phyloP scores from a whole-genome alignment of 1,140 invertebrate genomes.

The Sycophaga agraensis region DNA sequence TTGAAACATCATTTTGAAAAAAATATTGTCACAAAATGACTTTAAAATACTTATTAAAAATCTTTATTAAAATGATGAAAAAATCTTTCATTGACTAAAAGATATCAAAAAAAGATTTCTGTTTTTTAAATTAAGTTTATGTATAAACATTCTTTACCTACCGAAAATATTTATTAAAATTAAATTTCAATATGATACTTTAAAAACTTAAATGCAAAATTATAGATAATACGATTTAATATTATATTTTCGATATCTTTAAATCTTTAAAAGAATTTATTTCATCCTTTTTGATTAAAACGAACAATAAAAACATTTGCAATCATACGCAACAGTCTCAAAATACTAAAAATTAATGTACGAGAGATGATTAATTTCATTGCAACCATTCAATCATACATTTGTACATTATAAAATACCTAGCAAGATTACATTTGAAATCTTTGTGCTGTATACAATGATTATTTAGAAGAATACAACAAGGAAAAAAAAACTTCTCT shows the following conservation, averaged over 20 bases:
- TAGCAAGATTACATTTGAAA: slow-evolving; percentile 19
- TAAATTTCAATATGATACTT: no score
- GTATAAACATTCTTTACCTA: no score
- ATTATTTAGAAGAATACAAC: slow-evolving; percentile 19
- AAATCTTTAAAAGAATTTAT: slow-evolving; percentile 16
- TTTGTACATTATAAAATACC: slow-evolving; percentile 14
- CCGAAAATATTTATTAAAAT: no score
- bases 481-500: slow-evolving; percentile 8
- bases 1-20: not conserved
- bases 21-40: not conserved
- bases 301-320: slow-evolving; percentile 21
- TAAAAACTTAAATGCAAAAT: no score
- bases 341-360: slow-evolving; percentile 16
- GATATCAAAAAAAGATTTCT: not conserved
- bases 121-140: no score
- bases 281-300: not conserved
- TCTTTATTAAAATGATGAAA: not conserved
- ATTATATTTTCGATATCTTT: slow-evolving; percentile 2
- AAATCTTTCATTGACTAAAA: not conserved
- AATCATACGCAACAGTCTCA: slow-evolving; percentile 19
- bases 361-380: slow-evolving; percentile 4
- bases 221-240: no score
- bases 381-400: not conserved
- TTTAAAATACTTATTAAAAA: not conserved
- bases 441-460: slow-evolving; percentile 18